Evolutionary conservation across 37 sponge, comb jelly and placozoan genomes (phyloP), one percentile per base, ranked within the genome.

Genomic region (Tethya wilhelma): DNA sequence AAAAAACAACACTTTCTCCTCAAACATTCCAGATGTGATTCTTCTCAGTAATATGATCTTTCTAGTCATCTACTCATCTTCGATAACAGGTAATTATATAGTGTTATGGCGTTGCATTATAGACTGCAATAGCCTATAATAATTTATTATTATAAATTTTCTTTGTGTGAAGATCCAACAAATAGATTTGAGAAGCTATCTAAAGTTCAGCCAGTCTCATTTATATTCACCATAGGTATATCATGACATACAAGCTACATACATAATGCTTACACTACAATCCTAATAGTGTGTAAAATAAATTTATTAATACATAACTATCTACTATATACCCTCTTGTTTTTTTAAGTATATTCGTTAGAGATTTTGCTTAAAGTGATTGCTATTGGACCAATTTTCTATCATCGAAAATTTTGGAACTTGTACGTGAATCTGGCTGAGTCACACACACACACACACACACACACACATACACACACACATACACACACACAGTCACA

Each of bases 371-470:
- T 89, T 44, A 93, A 78, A 59, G 49, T 93, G 11, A 20, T 93
- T 22, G 89, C 70, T 0, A 45, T 81, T 25, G 93, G 93, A 4
- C 83, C 74, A 7, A 1, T 36, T 33, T 43, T 60, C 25, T 93
- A 88, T 69, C 89, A 85, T 83, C 69, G 65, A 19, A 75, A 81
- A n/a, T 55, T 75, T 2, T 89, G 90, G 90, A 88, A 60, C 63
- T n/a, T 23, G 63, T 60, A 60, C 11, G 63, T 60, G 25, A 25
- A n/a, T 23, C 26, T 7, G 11, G 22, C 7, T 23, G 20, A n/a
- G 63, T 26, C 22, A 12, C 7, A 17, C 20, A 56, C 59, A 31
- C 58, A 55, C 59, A n/a, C n/a, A n/a, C n/a, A n/a, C n/a, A n/a
- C n/a, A n/a, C n/a, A n/a, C n/a, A n/a, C 49, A 71, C 26, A 71